Evolutionary conservation across 2,888 invertebrate genomes (phyloP), one percentile per base, ranked within the genome.

Genomic region (Eilema depressum): DNA sequence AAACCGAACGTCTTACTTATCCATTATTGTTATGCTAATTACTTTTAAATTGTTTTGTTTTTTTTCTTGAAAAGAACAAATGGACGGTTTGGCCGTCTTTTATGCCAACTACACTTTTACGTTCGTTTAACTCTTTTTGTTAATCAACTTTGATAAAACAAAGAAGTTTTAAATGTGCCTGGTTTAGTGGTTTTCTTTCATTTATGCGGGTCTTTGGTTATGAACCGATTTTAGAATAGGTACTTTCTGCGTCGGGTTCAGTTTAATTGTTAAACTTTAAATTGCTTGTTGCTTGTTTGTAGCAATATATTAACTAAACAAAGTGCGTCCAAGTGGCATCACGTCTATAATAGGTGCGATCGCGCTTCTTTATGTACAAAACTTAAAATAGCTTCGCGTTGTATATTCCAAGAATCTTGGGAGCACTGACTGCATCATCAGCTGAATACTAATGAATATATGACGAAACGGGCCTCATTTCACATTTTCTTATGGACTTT

Each of bases 351-450:
- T n/a, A 53, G 5, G 53, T 0, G 17, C 17, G 41, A 41, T 41
- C 17, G 3, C 41, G 4, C 41, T 41, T 41, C 41, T 41, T 17
- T 41, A 8, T 3, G 3, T 28, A 12, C 33, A 41, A 41, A 41
- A 1, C n/a, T 53, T 2, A n/a, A 8, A n/a, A n/a, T 53, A 53
- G n/a, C 53, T 5, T 53, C 53, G 53, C 11, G 56, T 63, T 70
- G 41, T 25, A 67, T 68, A 65, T 73, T 69, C 75, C 64, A 68
- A 72, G 74, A 72, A 75, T 63, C 26, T 61, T 73, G 70, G 61
- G 76, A 77, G 71, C 75, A 68, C 71, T 79, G 75, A 76, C 79
- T 76, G 68, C 61, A 63, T 26, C 67, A 70, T 78, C 61, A 76
- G 57, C 47, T 68, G 80, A 72, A 76, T 82, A 82, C 76, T 68